Evolutionary conservation across 2,113 vertebrate species (phyloP).

Genomic region (Urocitellus parryii): DNA sequence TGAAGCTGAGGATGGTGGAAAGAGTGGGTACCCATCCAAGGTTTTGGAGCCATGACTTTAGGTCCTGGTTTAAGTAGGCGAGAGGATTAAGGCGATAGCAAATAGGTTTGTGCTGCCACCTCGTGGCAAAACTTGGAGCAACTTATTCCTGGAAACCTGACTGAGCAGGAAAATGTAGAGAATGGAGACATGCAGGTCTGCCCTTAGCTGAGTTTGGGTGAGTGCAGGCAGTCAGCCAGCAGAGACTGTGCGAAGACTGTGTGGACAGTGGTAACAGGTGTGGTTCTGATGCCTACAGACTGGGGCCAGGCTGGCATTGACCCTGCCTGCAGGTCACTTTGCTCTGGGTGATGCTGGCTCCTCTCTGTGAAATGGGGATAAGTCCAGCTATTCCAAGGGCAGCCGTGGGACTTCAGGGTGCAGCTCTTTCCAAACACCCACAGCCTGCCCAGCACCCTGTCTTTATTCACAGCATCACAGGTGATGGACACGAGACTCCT

Average conservation of each 20-base stretch:
- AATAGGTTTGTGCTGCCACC: background rate
- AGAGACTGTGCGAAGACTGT: background rate
- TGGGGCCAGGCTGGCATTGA: background rate
- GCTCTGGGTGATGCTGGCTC: background rate
- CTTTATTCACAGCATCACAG: background rate
- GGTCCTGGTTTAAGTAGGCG: background rate
- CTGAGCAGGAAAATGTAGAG: background rate
- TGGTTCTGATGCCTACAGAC: background rate
- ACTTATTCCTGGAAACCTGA: background rate
- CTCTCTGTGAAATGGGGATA: background rate
- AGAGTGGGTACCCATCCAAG: background rate
- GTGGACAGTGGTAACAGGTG: background rate
- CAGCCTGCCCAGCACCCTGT: background rate
- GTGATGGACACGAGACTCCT: too few relatives aligned
- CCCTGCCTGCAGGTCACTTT: background rate
- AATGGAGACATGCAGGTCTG: background rate
- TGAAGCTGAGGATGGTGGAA: background rate
- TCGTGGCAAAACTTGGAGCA: background rate
- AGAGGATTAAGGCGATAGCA: background rate
- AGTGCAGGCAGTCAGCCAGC: background rate
- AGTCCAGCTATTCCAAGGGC: background rate
- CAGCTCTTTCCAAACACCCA: background rate
- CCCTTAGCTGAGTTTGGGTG: too few relatives aligned
- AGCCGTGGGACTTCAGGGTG: background rate
- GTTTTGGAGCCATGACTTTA: background rate